phyloP scores from a whole-genome alignment of 2,888 invertebrate species.

The Nipponacmea schrenckii region DNA sequence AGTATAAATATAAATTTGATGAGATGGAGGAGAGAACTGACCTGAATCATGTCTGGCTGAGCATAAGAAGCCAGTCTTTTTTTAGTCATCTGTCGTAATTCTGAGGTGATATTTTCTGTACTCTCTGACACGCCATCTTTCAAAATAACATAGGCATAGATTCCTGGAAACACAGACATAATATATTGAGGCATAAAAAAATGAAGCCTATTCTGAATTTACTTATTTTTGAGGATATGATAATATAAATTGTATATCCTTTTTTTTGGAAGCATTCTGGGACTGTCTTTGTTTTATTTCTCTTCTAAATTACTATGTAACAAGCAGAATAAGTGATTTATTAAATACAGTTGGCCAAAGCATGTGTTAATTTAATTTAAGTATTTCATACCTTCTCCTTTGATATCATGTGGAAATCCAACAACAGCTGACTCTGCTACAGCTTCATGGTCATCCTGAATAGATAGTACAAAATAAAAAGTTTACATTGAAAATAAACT shows the following conservation, averaged over 20 bases:
- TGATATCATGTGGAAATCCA: slow-evolving; percentile 70
- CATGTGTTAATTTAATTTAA: no score
- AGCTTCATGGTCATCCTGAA: slow-evolving; percentile 66
- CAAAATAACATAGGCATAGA: slow-evolving; percentile 69
- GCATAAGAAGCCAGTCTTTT: slow-evolving; percentile 69
- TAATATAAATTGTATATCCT: no score
- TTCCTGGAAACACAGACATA: slow-evolving; percentile 42
- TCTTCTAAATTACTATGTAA: no score
- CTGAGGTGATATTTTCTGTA: slow-evolving; percentile 50
- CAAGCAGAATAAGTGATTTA: no score
- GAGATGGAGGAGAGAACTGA: slow-evolving; percentile 35
- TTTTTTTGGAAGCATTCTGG: no score
- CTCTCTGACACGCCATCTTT: slow-evolving; percentile 52
- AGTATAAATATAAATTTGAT: no score
- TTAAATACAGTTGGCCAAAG: no score
- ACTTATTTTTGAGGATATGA: no score
- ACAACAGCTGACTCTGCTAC: slow-evolving; percentile 71
- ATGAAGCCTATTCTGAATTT: no score
- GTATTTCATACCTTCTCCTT: slow-evolving; percentile 68
- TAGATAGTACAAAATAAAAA: neutral
- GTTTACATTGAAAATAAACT: neutral
- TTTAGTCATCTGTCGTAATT: slow-evolving; percentile 63
- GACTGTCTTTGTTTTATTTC: no score
- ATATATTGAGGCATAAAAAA: neutral
- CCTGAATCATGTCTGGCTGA: slow-evolving; percentile 70